Evolutionary conservation across 2,797 vertebrate genomes (phyloP).

Genomic region (Psittacula derbiana): DNA sequence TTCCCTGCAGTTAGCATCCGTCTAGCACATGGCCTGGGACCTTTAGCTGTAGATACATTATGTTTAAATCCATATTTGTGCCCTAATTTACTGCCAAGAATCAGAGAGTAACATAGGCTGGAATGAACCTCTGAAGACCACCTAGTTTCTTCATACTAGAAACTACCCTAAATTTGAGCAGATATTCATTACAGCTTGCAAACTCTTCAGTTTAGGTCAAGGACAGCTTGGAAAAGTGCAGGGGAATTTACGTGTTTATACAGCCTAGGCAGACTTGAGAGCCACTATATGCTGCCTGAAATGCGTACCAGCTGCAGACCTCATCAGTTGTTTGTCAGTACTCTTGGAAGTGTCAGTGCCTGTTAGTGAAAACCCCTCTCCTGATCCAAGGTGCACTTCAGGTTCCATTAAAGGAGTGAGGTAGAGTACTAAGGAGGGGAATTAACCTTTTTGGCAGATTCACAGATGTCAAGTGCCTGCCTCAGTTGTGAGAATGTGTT

Average conservation of each 20-base stretch:
- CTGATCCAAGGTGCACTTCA: background rate
- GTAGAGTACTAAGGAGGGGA: background rate
- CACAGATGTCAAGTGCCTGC: background rate
- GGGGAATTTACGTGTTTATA: background rate
- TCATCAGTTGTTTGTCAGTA: fast-evolving
- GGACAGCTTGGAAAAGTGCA: background rate
- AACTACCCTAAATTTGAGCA: background rate
- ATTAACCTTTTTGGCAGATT: background rate
- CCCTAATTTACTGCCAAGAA: background rate
- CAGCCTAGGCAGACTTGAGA: background rate
- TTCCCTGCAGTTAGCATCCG: background rate
- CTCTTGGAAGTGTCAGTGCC: background rate
- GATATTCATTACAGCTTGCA: background rate
- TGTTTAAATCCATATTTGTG: background rate
- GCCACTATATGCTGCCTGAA: background rate
- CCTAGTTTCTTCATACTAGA: background rate
- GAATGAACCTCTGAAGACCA: background rate
- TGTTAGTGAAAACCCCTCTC: background rate
- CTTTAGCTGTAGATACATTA: background rate
- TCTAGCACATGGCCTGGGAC: no score
- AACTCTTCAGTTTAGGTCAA: background rate
- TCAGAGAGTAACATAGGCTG: background rate
- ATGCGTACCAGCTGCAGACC: background rate
- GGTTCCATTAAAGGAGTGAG: background rate
- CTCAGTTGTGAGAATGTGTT: background rate